Conservation (phyloP, 2,888 invertebrate genomes). For the Terebella lapidaria region DNA sequence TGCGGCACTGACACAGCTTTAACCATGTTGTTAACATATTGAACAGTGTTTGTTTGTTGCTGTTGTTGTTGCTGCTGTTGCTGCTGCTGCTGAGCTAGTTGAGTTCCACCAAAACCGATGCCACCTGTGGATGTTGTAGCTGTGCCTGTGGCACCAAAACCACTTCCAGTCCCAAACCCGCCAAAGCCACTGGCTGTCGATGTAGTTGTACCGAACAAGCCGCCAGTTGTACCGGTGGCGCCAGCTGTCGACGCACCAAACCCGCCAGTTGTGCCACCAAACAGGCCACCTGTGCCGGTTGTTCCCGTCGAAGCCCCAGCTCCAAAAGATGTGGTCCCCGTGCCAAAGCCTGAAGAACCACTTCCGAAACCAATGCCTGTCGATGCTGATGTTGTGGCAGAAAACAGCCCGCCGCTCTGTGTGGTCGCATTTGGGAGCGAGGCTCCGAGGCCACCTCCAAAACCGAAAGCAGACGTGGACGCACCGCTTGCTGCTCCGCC, state of each 20-base stretch:
- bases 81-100: conserved; percentile 9
- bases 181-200: no score
- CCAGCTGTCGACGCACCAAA: no score
- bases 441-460: no score
- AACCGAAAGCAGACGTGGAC: no score
- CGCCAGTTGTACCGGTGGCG: background rate
- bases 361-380: background rate
- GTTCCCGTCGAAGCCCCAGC: background rate
- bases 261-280: background rate
- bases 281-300: background rate
- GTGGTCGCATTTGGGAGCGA: no score
- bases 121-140: background rate
- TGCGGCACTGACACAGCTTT: conserved; percentile 54
- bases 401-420: no score
- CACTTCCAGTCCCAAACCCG: background rate
- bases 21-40: conserved; percentile 27
- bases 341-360: background rate
- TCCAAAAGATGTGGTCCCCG: background rate
- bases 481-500: no score
- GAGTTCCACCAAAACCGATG: background rate
- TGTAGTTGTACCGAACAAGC: background rate
- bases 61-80: background rate
- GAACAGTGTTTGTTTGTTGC: background rate
- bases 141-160: background rate
- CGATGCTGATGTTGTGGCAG: no score